These are phyloP conservation scores for Poeciliopsis infans DNA, from an alignment of 2,797 vertebrate species.

Conservation along the genomic window DNA sequence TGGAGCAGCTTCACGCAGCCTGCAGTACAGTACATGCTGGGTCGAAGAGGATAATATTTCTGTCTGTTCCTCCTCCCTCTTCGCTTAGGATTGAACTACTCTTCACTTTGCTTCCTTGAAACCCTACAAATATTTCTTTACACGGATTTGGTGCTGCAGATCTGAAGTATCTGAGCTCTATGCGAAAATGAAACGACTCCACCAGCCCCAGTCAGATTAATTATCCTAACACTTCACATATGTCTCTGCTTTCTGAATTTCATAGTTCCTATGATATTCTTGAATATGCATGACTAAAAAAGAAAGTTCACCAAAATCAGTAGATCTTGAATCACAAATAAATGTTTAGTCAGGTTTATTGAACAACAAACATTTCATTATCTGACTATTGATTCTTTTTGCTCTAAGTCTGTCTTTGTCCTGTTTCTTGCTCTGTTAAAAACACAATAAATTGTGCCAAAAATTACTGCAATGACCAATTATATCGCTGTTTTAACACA, in stretches of 20 bases:
- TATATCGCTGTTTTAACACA: too few species aligned
- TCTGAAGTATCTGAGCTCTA: neutral
- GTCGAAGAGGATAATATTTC: constrained; percentile 62
- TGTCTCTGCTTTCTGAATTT: neutral
- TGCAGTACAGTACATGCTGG: constrained; percentile 49
- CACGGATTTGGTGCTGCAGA: constrained; percentile 27
- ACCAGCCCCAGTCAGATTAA: neutral
- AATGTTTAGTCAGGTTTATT: neutral
- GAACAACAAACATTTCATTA: neutral
- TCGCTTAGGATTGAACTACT: constrained; percentile 6
- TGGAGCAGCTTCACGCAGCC: constrained; percentile 50
- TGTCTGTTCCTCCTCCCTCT: constrained; percentile 47
- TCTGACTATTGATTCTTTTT: too few species aligned
- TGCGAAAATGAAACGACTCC: neutral
- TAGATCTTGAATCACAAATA: neutral
- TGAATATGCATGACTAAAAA: neutral
- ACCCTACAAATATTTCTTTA: constrained; percentile 28
- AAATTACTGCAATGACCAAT: too few species aligned
- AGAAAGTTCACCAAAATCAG: neutral
- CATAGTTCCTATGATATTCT: neutral
- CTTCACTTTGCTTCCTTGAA: constrained; percentile 35
- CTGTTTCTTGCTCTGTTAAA: too few species aligned
- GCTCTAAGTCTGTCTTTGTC: too few species aligned
- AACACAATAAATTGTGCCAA: too few species aligned
- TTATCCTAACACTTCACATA: neutral